Conservation (phyloP, 1,140 invertebrate species). For the Calliphora vicina region DNA sequence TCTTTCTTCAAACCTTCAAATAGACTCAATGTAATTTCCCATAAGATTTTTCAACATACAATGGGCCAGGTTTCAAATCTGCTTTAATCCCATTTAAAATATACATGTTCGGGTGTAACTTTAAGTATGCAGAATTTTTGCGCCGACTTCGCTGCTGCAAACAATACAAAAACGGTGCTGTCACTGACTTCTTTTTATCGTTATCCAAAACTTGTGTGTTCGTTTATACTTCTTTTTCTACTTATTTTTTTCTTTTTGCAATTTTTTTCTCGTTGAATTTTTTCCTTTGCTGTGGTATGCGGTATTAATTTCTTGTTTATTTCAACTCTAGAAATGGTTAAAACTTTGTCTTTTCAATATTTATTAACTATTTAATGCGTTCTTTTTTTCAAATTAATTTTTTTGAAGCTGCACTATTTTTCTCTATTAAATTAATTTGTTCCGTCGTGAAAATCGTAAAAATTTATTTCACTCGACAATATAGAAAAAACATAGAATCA, state of each 20-base stretch:
- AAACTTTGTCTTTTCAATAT: neutral
- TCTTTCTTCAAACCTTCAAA: no score
- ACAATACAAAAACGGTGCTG: no score
- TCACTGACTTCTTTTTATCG: neutral
- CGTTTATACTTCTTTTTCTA: conserved; percentile 3
- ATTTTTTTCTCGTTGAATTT: conserved; percentile 19
- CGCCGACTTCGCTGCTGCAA: no score
- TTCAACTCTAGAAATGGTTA: neutral
- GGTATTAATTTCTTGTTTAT: neutral
- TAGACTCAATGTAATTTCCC: no score
- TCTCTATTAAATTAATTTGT: conserved; percentile 11
- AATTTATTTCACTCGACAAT: neutral
- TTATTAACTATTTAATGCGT: neutral
- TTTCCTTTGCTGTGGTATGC: conserved; percentile 20
- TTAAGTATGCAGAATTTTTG: no score
- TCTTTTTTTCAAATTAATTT: neutral
- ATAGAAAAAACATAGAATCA: no score
- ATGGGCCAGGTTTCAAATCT: no score
- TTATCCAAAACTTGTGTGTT: neutral
- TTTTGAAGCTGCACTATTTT: conserved; percentile 3
- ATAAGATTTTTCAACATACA: no score
- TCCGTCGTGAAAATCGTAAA: conserved; percentile 16
- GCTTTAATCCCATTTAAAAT: no score
- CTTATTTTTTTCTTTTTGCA: conserved; percentile 3
- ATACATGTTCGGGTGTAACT: no score